Conservation (phyloP, 2,888 invertebrate species). For the Hipparchia sbordonii region DNA sequence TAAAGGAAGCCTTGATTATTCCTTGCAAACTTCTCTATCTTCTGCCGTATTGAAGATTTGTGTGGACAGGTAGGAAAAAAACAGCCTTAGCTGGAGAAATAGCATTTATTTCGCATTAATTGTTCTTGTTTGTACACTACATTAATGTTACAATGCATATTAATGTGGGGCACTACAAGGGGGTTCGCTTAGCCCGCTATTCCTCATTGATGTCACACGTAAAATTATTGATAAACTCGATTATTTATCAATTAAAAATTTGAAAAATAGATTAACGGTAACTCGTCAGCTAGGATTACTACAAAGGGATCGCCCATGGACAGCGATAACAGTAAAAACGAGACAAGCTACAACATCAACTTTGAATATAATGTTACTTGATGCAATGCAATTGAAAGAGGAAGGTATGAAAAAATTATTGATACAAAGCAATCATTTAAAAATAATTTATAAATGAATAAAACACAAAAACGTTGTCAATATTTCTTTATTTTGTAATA, state of each 20-base stretch:
- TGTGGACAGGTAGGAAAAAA: too few relatives aligned
- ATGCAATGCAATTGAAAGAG: slow-evolving; percentile 80
- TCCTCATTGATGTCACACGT: background rate
- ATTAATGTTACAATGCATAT: background rate
- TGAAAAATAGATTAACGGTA: slow-evolving; percentile 59
- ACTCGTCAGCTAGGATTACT: slow-evolving; percentile 78
- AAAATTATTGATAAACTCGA: background rate
- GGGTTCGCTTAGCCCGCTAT: background rate
- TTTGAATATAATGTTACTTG: slow-evolving; percentile 81
- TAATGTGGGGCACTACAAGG: slow-evolving; percentile 1
- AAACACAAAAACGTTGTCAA: background rate
- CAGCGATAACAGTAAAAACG: slow-evolving; percentile 86
- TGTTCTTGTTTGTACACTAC: too few relatives aligned
- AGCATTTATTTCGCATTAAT: background rate
- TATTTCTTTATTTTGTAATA: slow-evolving; percentile 37
- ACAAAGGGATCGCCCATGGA: slow-evolving; percentile 83
- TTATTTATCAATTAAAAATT: background rate
- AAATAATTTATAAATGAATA: background rate
- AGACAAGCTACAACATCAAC: slow-evolving; percentile 84
- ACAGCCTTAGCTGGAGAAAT: background rate
- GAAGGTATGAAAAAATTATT: slow-evolving; percentile 63
- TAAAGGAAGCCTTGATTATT: background rate
- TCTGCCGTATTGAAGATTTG: too few relatives aligned
- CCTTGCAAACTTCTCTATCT: background rate
- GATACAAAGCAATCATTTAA: too few relatives aligned